Percentiles rank a stretch among this genome's conserved stretches.
Evolutionary conservation across 2,113 vertebrate genomes (phyloP).

Genomic region (Phocoena sinus): DNA sequence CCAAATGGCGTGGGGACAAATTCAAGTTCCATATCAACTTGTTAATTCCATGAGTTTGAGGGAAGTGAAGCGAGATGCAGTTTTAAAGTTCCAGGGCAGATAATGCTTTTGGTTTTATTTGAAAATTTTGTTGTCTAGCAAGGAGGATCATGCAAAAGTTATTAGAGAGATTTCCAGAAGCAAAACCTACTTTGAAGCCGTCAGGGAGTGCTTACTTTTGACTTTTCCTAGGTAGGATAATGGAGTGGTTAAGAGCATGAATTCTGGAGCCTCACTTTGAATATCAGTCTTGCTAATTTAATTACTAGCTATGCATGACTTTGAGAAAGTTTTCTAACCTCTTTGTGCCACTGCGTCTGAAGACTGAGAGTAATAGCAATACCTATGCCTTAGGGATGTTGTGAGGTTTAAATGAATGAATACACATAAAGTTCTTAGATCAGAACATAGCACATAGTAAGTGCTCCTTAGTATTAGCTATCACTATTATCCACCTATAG

Average conservation of each 20-base stretch:
- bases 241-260: background rate
- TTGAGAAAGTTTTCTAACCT: background rate
- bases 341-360: background rate
- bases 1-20: background rate
- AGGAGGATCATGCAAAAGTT: background rate
- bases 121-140: background rate
- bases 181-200: background rate
- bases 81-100: background rate
- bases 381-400: background rate
- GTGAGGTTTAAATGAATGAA: background rate
- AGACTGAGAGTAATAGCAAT: constrained; percentile 6
- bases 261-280: background rate
- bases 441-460: background rate
- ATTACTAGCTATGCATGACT: background rate
- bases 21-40: background rate
- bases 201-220: background rate
- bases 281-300: background rate
- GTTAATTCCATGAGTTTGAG: background rate
- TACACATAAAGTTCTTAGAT: background rate
- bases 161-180: background rate
- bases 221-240: background rate
- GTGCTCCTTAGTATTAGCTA: background rate
- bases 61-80: background rate
- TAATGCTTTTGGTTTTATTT: background rate
- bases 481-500: background rate